Conservation (phyloP, 2,888 invertebrate species). For the Xylocampa areola region DNA sequence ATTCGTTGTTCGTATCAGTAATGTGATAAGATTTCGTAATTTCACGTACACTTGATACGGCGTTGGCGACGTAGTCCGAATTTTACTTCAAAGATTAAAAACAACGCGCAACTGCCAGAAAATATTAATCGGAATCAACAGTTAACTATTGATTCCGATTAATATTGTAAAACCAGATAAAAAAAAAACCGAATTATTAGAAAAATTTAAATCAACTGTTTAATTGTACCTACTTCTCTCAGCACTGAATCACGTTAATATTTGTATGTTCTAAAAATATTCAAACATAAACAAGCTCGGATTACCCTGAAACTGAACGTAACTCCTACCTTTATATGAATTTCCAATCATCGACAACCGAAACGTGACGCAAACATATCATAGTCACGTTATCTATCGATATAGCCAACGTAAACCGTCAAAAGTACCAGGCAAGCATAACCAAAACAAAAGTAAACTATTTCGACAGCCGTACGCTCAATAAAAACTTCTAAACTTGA, state of each 20-base stretch:
- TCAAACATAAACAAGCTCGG: neutral
- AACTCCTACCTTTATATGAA: conserved; percentile 26
- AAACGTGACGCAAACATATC: conserved; percentile 66
- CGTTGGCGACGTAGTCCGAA: conserved; percentile 19
- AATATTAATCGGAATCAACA: neutral
- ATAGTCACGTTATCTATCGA: conserved; percentile 82
- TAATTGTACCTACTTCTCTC: too few species aligned
- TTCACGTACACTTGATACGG: conserved; percentile 49
- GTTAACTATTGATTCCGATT: neutral
- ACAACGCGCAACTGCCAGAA: neutral
- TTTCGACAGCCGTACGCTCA: conserved; percentile 83
- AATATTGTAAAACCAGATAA: neutral
- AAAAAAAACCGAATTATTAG: neutral
- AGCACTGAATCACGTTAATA: too few species aligned
- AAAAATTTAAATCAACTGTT: too few species aligned
- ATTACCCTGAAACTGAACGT: conserved; percentile 56
- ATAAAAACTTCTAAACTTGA: conserved; percentile 87
- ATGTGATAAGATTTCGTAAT: conserved; percentile 73
- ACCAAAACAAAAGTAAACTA: conserved; percentile 81
- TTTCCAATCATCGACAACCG: conserved; percentile 47
- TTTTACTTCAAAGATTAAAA: conserved; percentile 14
- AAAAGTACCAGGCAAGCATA: conserved; percentile 86
- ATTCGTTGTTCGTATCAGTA: conserved; percentile 69
- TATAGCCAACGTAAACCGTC: conserved; percentile 86
- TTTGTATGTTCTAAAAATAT: neutral